These are phyloP conservation scores for Cryptocheilus praepositus DNA, from an alignment of 2,888 invertebrate species.

Conservation along the genomic window DNA sequence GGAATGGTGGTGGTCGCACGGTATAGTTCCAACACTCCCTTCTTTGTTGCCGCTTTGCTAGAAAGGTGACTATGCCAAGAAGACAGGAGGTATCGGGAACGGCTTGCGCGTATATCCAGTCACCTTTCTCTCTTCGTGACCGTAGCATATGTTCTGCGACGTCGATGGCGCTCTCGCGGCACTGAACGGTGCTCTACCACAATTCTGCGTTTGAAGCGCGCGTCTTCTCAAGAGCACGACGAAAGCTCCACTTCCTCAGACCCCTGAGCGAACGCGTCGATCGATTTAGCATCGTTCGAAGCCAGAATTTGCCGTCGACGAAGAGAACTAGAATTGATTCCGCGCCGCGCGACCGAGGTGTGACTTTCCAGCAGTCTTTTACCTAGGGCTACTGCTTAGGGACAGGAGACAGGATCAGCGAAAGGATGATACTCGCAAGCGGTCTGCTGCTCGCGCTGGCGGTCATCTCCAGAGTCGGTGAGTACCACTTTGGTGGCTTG, in stretches of 20 bases:
- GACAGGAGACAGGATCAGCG: constrained; percentile 2
- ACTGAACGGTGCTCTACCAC: constrained; percentile 47
- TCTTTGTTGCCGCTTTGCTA: constrained; percentile 64
- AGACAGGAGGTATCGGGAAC: constrained; percentile 70
- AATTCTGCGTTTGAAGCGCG: constrained; percentile 26
- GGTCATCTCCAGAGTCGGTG: constrained; percentile 63
- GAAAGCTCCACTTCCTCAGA: no score
- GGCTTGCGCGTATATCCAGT: constrained; percentile 67
- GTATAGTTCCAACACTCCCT: constrained; percentile 52
- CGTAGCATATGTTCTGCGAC: constrained; percentile 71
- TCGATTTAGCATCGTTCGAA: no score
- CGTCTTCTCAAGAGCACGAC: no score
- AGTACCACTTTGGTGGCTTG: constrained; percentile 45
- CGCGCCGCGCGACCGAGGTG: no score
- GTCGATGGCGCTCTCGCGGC: constrained; percentile 57
- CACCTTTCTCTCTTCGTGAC: constrained; percentile 74
- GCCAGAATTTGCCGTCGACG: no score
- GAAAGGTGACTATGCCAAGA: constrained; percentile 73
- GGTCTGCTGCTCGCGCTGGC: constrained; percentile 61
- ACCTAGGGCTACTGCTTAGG: no score
- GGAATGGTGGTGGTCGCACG: constrained; percentile 45
- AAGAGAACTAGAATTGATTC: no score
- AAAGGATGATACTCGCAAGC: constrained; percentile 61
- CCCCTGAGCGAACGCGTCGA: no score
- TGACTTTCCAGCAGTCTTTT: no score